Base-by-base conservation (phyloP, 1,140 invertebrate genomes). In the Papilio polyxenes region DNA sequence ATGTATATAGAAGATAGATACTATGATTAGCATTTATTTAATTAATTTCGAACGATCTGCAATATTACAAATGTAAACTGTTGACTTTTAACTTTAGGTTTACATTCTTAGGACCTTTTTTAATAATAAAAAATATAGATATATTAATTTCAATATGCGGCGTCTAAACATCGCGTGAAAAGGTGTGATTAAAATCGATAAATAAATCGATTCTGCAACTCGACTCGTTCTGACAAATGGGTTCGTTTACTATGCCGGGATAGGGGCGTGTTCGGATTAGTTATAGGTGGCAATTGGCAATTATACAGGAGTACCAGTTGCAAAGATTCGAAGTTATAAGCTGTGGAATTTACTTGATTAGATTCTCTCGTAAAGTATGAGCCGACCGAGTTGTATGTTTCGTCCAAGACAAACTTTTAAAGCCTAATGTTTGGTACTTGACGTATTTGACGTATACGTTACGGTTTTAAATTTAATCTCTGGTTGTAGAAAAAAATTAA, bases 231-330 rank as follows among this genome's bases (percentile, higher is more conserved):
- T 89, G 89, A 89, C 88, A 90, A 89, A 90, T 87, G 87, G 84
- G 65, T 82, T 82, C 69, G 79, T 81, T 81, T 23, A 31, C 75
- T 77, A 37, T 23, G 11, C 10, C 40, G 82, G 62, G 80, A 31
- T 6, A 78, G 76, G 79, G 85, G 88, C 87, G 87, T 87, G 87
- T 53, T 81, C 77, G 83, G 84, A 89, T 90, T 87, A 91, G 84
- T 89, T 92, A 89, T 89, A 88, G 86, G 87, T 89, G 89, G 84
- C 90, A 89, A 83, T 85, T 40, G 81, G 84, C 81, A 87, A 90
- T 92, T 89, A 91, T 76, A 69, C 65, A 62, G 83, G 82, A 83
- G 83, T 85, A 85, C 87, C 89, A 85, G 85, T 86, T 86, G 78
- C 85, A 85, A 86, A 85, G 85, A 85, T 87, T 88, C 84, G 87